Base-by-base conservation (phyloP, 1,140 invertebrate genomes). In the Colletes latitarsis region DNA sequence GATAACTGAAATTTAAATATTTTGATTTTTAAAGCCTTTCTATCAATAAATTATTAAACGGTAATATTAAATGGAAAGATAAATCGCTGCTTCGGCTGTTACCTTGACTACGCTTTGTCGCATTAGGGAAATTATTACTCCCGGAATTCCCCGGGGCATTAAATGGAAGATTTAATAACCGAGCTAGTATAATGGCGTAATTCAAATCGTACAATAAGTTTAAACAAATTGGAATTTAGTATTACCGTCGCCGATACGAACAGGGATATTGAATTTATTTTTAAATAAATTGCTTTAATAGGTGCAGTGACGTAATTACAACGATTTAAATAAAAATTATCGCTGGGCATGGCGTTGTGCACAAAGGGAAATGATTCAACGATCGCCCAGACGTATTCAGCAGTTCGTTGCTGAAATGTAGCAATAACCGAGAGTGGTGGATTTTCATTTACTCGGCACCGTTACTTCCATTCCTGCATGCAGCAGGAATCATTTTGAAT, bases 351-450 rank as follows among this genome's bases (percentile, higher is more conserved):
- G 19, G 9, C 43, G 9, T 4, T 8, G 53, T 39, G 68, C 19
- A 43, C 53, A 80, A 67, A 74, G 55, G 55, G 72, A 19, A 66
- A 80, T 68, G 76, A 80, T 75, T 60, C 53, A 53, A 52, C 57
- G 62, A 75, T 80, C 71, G 78, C 41, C 30, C 53, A 62, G 72
- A 73, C 43, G 55, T 68, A 80, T 80, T 79, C 77, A 73, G 41
- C 70, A 6, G 76, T 14, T 41, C 39, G 72, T 75, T 75, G 71
- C 19, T 80, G 78, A 75, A 80, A 80, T 72, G 53, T 80, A 75
- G 71, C 78, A 80, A 80, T 80, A 75, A 75, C 72, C 43, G 78
- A 67, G 71, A 80, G 78, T 74, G 78, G 62, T 75, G 63, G 53
- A 74, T 80, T 80, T 80, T 80, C 78, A 80, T 74, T 80, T 80